Conservation (phyloP, 1,140 invertebrate genomes). For the Pseudomyrmex dendroicus region DNA sequence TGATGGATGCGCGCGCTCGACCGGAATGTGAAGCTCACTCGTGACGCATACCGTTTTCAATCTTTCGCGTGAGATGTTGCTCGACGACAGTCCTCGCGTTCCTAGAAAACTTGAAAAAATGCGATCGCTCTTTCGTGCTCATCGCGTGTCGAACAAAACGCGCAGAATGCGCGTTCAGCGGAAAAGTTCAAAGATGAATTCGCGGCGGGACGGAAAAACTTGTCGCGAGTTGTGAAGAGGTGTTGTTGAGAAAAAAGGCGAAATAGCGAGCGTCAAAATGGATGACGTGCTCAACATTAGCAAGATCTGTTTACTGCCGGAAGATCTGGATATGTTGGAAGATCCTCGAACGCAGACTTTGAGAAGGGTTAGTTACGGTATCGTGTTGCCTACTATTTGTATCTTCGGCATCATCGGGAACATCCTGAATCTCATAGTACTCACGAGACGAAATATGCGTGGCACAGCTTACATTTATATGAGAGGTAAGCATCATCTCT, state of each 20-base stretch:
- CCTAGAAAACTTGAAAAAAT: background rate
- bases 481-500: constrained; percentile 86
- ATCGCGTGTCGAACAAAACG: background rate
- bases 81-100: background rate
- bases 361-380: constrained; percentile 89
- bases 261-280: constrained; percentile 68
- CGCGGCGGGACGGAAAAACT: constrained; percentile 29
- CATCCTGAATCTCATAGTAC: constrained; percentile 90
- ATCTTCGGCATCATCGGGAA: constrained; percentile 90
- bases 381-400: constrained; percentile 89
- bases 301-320: constrained; percentile 73
- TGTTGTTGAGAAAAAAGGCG: constrained; percentile 11
- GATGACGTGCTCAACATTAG: constrained; percentile 72
- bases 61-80: background rate
- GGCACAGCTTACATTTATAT: constrained; percentile 92
- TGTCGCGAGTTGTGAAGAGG: background rate
- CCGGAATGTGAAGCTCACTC: background rate
- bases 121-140: background rate
- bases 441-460: constrained; percentile 90
- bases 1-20: background rate
- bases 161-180: background rate
- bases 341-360: constrained; percentile 87
- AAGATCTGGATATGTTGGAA: constrained; percentile 80
- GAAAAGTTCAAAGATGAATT: background rate
- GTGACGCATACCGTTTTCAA: background rate